phyloP scores from a whole-genome alignment of 2,113 vertebrate genomes.

The Xyliphius kryptos region DNA sequence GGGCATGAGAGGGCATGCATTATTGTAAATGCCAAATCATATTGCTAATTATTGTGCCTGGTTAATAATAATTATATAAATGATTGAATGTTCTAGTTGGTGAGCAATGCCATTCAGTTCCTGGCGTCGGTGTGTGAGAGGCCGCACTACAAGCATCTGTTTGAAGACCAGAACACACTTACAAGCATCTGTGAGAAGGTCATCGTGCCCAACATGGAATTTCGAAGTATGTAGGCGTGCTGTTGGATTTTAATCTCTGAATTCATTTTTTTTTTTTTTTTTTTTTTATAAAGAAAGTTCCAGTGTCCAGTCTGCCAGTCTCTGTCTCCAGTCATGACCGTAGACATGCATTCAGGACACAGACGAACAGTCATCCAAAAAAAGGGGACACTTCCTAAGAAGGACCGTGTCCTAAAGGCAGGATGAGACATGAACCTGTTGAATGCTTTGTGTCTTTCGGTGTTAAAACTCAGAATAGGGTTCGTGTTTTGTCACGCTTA shows the following conservation, averaged over 20 bases:
- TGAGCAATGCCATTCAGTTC: constrained; percentile 98
- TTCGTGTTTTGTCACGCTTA: too few species aligned
- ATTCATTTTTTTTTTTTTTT: too few species aligned
- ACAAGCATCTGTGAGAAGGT: constrained; percentile 99
- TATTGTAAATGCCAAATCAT: too few species aligned
- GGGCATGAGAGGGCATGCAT: too few species aligned
- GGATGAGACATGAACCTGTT: constrained; percentile 16
- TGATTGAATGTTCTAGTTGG: constrained; percentile 81
- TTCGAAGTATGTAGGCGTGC: constrained; percentile 95
- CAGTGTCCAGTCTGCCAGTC: constrained; percentile 26
- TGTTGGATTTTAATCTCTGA: too few species aligned
- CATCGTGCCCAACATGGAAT: constrained; percentile 98
- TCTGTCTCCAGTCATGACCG: constrained; percentile 24
- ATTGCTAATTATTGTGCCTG: too few species aligned
- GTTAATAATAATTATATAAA: too few species aligned
- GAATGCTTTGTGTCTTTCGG: too few species aligned
- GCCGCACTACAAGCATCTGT: constrained; percentile 94
- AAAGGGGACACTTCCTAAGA: constrained; percentile 33
- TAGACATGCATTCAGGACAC: constrained; percentile 24
- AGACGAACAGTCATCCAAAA: constrained; percentile 30
- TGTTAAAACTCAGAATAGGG: too few species aligned
- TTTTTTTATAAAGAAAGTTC: too few species aligned
- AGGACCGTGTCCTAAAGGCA: constrained; percentile 40
- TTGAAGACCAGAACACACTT: constrained; percentile 93
- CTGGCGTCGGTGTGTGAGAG: constrained; percentile 95